Evolutionary conservation across 2,113 vertebrate genomes (phyloP).

Genomic region (Saccopteryx leptura): DNA sequence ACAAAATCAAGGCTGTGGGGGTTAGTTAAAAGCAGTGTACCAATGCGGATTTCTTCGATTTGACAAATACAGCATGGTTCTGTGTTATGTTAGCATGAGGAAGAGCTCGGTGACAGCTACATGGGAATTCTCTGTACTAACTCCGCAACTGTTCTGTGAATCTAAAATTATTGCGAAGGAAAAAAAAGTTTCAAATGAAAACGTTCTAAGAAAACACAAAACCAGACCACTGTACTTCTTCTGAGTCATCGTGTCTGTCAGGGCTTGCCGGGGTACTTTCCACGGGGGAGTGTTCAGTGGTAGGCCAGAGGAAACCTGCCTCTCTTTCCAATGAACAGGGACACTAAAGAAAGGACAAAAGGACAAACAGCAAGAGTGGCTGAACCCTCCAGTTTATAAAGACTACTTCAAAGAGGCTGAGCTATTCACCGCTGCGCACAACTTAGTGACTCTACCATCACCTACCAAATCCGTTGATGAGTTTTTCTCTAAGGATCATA

Average conservation of each 20-base stretch:
- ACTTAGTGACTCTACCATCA: neutral
- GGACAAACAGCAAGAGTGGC: neutral
- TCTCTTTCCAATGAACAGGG: neutral
- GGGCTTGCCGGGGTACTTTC: neutral
- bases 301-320: neutral
- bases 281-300: neutral
- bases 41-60: neutral
- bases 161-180: neutral
- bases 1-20: neutral
- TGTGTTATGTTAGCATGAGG: neutral
- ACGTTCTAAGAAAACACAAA: neutral
- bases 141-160: too few relatives aligned
- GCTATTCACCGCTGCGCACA: neutral
- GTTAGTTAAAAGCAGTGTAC: neutral
- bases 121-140: neutral
- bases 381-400: constrained; percentile 37
- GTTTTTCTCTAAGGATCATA: constrained; percentile 1
- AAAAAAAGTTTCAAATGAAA: neutral
- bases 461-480: neutral
- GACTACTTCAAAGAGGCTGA: neutral
- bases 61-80: neutral
- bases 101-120: neutral
- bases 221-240: neutral
- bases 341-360: neutral
- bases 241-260: constrained; percentile 17